Base-by-base conservation (phyloP, 2,113 vertebrate genomes). In the Trogon melanurus region DNA sequence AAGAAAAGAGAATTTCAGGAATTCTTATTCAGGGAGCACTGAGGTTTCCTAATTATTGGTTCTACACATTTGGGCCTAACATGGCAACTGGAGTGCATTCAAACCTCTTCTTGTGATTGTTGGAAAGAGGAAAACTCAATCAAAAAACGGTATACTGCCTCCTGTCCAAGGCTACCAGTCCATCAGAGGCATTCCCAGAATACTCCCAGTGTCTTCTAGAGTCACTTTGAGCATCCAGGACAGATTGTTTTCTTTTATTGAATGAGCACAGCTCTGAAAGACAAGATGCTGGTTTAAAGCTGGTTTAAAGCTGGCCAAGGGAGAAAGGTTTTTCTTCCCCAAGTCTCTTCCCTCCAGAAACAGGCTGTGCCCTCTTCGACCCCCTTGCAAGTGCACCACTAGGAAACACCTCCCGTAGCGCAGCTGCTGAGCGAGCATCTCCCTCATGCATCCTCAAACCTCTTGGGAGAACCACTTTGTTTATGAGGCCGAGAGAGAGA, bases 381-480 rank as follows among this genome's bases (percentile, higher is more conserved):
- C 36, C 88, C 12, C 16, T 8, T 88, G 85, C 79, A 86, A 92
- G 47, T 51, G 18, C 21, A 83, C 81, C 79, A 18, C 67, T 66
- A 94, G 88, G 89, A 86, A 86, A 48, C 26, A 11, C 14, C 83
- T 72, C 58, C 71, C 11, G 66, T 3, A 60, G 91, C 83, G 73
- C 89, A 91, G 89, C 88, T 97, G 96, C 96, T 95, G 92, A 94
- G 64, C 10, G 86, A 91, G 93, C 96, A 94, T 79, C 93, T 96
- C 95, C 96, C 93, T 91, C 70, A 88, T 92, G 92, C 85, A 85
- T 80, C 91, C 95, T 53, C 91, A 84, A 95, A 91, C 61, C 96
- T 56, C 95, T 62, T 0, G 13, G 90, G 96, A 70, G 76, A 91
- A 36, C 44, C 94, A 27, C 93, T 96, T 84, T 91, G 88, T 65